Evolutionary conservation across 2,113 vertebrate species (phyloP).

Genomic region (Colaptes auratus): DNA sequence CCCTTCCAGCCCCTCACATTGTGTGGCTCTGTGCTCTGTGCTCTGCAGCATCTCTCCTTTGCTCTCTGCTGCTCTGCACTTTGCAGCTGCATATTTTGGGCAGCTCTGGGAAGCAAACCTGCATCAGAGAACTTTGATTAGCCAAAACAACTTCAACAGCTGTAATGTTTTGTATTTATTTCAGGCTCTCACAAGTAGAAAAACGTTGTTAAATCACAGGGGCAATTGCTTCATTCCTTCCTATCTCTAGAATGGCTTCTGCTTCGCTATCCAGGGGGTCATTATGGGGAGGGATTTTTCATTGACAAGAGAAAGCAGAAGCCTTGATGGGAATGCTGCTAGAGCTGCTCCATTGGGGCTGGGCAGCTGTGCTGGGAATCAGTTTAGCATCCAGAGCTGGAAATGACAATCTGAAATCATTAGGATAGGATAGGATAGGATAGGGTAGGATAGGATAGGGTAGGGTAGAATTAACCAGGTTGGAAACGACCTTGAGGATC

Average conservation of each 20-base stretch:
- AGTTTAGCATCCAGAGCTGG: slow-evolving; percentile 21
- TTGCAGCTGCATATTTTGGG: not conserved
- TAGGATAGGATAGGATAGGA: not conserved
- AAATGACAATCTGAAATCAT: slow-evolving; percentile 38
- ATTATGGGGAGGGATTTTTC: not conserved
- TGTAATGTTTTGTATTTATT: not conserved
- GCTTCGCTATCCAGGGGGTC: not conserved
- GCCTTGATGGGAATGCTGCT: not conserved
- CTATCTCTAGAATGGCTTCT: not conserved
- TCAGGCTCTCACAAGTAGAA: not conserved
- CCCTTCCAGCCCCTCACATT: too few relatives aligned
- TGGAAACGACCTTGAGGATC: too few relatives aligned
- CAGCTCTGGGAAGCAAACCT: not conserved
- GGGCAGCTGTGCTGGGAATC: not conserved
- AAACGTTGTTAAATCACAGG: not conserved
- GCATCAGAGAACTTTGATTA: not conserved
- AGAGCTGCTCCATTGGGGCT: not conserved
- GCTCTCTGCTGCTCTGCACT: not conserved
- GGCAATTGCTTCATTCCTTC: not conserved
- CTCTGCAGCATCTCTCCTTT: not conserved
- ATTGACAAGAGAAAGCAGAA: not conserved
- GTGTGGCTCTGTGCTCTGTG: too few relatives aligned
- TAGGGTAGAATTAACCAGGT: too few relatives aligned
- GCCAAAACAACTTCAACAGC: not conserved
- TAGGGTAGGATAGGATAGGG: too few relatives aligned